Percentiles rank a stretch among this genome's conserved stretches.
Evolutionary conservation across 2,888 invertebrate genomes (phyloP).

Genomic region (Dascillus cervinus): DNA sequence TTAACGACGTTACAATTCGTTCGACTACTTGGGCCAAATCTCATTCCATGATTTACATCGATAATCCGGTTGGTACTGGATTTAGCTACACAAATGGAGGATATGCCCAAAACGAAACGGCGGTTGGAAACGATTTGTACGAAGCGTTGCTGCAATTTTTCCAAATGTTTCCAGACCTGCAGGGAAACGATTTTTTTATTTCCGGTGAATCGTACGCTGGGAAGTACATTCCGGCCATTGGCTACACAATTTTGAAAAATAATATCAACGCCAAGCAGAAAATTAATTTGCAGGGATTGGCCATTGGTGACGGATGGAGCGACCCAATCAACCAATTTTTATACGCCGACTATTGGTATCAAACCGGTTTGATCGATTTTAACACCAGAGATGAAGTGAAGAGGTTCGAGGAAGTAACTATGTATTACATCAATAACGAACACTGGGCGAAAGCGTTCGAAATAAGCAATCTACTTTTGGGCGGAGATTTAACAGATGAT

Average conservation of each 20-base stretch:
- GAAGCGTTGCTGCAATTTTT: conserved; percentile 75
- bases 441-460: conserved; percentile 30
- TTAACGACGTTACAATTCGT: conserved; percentile 45
- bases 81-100: conserved; percentile 85
- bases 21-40: conserved; percentile 73
- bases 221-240: conserved; percentile 69
- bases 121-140: conserved; percentile 74
- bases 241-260: conserved; percentile 63
- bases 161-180: conserved; percentile 68
- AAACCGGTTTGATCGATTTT: conserved; percentile 63
- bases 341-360: conserved; percentile 74
- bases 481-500: conserved; percentile 1
- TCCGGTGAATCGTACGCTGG: conserved; percentile 89
- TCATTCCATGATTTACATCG: conserved; percentile 79
- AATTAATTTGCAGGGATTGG: conserved; percentile 63
- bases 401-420: too few relatives aligned
- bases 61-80: conserved; percentile 90
- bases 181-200: conserved; percentile 70
- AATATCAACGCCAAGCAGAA: conserved; percentile 50
- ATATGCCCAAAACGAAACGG: conserved; percentile 69
- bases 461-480: conserved; percentile 20
- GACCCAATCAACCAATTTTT: conserved; percentile 71
- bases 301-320: conserved; percentile 68
- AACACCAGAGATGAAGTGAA: too few relatives aligned
- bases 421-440: conserved; percentile 24